Percentiles rank a stretch among this genome's conserved stretches.
These are phyloP conservation scores for Doris montereyensis DNA, from an alignment of 2,888 invertebrate species.

Conservation along the genomic window DNA sequence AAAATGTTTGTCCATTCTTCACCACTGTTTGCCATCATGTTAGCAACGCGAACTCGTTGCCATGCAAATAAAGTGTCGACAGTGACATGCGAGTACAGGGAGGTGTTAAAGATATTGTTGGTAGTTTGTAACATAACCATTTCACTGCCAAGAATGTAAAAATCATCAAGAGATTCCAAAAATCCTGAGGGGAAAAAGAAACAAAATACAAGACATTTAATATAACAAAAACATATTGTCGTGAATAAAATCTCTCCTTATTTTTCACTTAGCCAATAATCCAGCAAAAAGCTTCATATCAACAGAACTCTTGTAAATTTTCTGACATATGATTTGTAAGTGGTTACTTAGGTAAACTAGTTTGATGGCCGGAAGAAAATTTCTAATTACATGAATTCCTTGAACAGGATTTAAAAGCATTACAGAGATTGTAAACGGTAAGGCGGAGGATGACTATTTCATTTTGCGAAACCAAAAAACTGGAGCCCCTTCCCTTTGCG, in stretches of 20 bases:
- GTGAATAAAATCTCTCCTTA: no score
- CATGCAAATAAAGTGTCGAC: slow-evolving; percentile 67
- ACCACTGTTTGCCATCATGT: slow-evolving; percentile 68
- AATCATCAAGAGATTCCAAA: slow-evolving; percentile 70
- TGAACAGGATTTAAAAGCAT: no score
- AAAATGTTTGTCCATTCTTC: slow-evolving; percentile 65
- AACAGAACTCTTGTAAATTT: background rate
- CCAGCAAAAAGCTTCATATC: background rate
- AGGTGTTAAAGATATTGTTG: slow-evolving; percentile 65
- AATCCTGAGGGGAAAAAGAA: slow-evolving; percentile 55
- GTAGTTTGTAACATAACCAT: slow-evolving; percentile 71
- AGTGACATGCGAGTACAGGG: slow-evolving; percentile 59
- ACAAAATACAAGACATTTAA: no score
- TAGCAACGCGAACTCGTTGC: slow-evolving; percentile 69
- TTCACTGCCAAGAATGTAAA: slow-evolving; percentile 64
- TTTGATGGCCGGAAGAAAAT: no score
- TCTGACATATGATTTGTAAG: no score
- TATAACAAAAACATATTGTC: no score
- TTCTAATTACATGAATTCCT: no score
- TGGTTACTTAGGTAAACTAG: no score
- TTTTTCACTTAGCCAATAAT: background rate
- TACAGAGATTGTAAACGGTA: no score
- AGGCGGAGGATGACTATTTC: no score
- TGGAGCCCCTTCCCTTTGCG: no score
- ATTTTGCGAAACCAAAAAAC: no score